Evolutionary conservation across 2,888 invertebrate genomes (phyloP), one percentile per base, ranked within the genome.

Genomic region (Ypsolopha scabrella): DNA sequence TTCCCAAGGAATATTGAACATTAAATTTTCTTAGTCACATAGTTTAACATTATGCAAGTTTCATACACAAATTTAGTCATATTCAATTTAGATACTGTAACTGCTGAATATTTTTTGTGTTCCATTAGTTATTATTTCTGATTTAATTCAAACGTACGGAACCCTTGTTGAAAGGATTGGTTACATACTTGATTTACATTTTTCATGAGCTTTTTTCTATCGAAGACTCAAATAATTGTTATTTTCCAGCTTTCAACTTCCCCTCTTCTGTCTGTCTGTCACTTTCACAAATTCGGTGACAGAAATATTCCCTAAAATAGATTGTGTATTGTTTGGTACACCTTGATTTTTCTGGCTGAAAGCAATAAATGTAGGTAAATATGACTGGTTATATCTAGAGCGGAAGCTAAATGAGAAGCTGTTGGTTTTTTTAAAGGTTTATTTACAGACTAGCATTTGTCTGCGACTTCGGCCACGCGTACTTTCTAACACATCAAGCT

Each of bases 191-290:
- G 69, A 65, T 63, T 62, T 59, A 62, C 60, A 52, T 53, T 57
- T 43, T 43, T 43, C 24, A 13, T 43, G 8, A 11, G 11, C 61
- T 67, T 68, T 70, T 64, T 66, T 69, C 68, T 68, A 62, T 62
- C 60, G 60, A 60, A 61, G 65, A 70, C 68, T 60, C 60, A 61
- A 67, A 72, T 70, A 73, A 76, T 69, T 63, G 68, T 65, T 63
- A 66, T 65, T 69, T 70, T 70, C 68, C 68, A 71, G 69, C 72
- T 74, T 71, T 73, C 75, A 69, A 66, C 65, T 61, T 60, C 64
- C 61, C 61, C 62, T 64, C 63, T 56, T 64, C 24, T 24, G 24
- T 61, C 59, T 54, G 55, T 60, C 59, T 56, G 54, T 55, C 53
- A 62, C 61, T 60, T 62, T 63, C 60, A 62, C 59, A 56, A 63